Conservation (phyloP, 2,888 invertebrate species). For the Synergus japonicus region DNA sequence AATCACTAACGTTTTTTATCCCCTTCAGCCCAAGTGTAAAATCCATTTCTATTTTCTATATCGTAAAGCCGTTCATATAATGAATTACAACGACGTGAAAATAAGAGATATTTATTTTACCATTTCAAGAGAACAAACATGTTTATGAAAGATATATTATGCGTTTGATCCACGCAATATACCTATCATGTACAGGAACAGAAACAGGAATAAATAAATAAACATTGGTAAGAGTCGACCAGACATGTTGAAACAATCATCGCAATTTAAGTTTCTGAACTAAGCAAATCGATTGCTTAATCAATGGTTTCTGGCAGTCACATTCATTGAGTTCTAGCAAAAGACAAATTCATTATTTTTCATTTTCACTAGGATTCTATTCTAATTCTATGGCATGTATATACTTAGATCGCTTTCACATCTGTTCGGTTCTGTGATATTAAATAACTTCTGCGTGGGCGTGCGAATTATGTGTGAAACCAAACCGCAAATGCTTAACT, state of each 20-base stretch:
- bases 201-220: not conserved
- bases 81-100: not conserved
- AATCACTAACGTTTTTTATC: too few relatives aligned
- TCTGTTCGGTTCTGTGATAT: slow-evolving; percentile 2
- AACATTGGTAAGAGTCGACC: not conserved
- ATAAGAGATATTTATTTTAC: not conserved
- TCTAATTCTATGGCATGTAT: not conserved
- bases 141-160: not conserved
- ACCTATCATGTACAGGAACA: not conserved
- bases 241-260: not conserved
- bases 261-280: not conserved
- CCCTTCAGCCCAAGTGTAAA: too few relatives aligned
- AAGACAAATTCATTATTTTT: not conserved
- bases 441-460: slow-evolving; percentile 7
- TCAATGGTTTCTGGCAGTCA: not conserved
- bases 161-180: not conserved
- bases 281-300: not conserved
- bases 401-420: slow-evolving; percentile 10
- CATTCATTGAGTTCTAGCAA: not conserved
- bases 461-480: not conserved
- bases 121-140: not conserved
- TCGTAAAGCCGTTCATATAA: too few relatives aligned
- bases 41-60: too few relatives aligned
- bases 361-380: not conserved
- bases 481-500: not conserved